Base-by-base conservation (phyloP, 2,113 vertebrate species). In the Otocyon megalotis region DNA sequence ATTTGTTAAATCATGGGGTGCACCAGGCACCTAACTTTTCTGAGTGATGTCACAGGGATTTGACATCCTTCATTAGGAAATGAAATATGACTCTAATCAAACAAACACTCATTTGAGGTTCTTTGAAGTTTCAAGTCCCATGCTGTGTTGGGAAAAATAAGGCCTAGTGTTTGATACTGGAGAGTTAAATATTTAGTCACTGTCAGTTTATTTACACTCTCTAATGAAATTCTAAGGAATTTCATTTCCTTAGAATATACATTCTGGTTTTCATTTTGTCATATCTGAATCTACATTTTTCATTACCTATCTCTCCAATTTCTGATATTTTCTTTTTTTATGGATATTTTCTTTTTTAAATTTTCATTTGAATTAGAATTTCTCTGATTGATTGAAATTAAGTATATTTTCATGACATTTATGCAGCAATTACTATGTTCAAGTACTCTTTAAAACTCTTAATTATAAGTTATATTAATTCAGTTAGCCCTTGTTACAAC, bases 361-460 rank as follows among this genome's bases (percentile, higher is more conserved):
- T 67, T 88, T 76, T 84, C 1, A 82, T 67, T 20, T 92, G 43
- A 96, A 56, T 81, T 91, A 87, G 10, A 53, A 81, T 69, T 90
- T 88, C 4, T 91, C 32, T 80, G 2, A 84, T 22, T 58, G 19
- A 5, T 62, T 86, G 22, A 28, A 32, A 63, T 81, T 26, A 83
- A 58, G 13, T 13, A 62, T 50, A 14, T 26, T 81, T 37, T 77
- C 37, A 50, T 86, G 16, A 65, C 43, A n/a, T 26, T 53, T 62
- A 82, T 50, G 15, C 50, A 17, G 7, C 12, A 60, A 50, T 72
- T 85, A 32, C 15, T 58, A 8, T 71, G 76, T 80, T 62, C 17
- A 81, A 30, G 10, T 37, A 91, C 17, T n/a, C 8, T 72, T 72
- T 7, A 67, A 54, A 54, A 0, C 14, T 7, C 67, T 69, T 89